Percentiles rank a stretch among this genome's conserved stretches.
Evolutionary conservation across 2,888 invertebrate genomes (phyloP).

Genomic region (Saturnia japonica): DNA sequence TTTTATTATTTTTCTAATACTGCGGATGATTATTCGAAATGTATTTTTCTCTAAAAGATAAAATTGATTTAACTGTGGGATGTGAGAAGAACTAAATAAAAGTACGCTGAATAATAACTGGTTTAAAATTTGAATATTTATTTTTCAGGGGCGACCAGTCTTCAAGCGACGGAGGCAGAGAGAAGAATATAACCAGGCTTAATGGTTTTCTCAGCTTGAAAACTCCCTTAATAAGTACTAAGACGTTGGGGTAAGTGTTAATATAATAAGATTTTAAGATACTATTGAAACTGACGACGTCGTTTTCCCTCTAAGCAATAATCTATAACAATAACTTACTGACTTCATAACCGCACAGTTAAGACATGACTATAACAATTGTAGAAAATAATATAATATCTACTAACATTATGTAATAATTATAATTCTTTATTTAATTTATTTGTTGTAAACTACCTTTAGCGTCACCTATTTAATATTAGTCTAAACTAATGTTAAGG

Average conservation of each 20-base stretch:
- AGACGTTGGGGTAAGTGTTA: slow-evolving; percentile 86
- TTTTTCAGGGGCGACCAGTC: slow-evolving; percentile 63
- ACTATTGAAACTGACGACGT: not conserved
- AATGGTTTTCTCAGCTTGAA: slow-evolving; percentile 87
- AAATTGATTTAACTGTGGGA: not conserved
- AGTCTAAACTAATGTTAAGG: not conserved
- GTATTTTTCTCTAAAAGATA: not conserved
- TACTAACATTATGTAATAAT: too few relatives aligned
- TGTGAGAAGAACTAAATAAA: not conserved
- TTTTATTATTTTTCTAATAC: not conserved
- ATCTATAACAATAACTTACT: not conserved
- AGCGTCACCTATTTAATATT: not conserved
- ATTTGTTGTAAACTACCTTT: not conserved
- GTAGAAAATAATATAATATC: not conserved
- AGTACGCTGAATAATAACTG: not conserved
- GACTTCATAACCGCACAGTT: not conserved
- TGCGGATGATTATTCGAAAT: not conserved
- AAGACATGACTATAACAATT: not conserved
- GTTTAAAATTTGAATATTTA: slow-evolving; percentile 23
- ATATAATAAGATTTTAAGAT: not conserved
- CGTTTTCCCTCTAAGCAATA: not conserved
- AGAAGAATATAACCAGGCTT: slow-evolving; percentile 80
- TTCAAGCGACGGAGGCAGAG: slow-evolving; percentile 58
- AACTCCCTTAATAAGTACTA: slow-evolving; percentile 88
- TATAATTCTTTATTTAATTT: too few relatives aligned